Percentiles rank a stretch among this genome's conserved stretches.
These are phyloP conservation scores for Oedothorax gibbosus DNA, from an alignment of 1,140 invertebrate genomes.

Conservation along the genomic window DNA sequence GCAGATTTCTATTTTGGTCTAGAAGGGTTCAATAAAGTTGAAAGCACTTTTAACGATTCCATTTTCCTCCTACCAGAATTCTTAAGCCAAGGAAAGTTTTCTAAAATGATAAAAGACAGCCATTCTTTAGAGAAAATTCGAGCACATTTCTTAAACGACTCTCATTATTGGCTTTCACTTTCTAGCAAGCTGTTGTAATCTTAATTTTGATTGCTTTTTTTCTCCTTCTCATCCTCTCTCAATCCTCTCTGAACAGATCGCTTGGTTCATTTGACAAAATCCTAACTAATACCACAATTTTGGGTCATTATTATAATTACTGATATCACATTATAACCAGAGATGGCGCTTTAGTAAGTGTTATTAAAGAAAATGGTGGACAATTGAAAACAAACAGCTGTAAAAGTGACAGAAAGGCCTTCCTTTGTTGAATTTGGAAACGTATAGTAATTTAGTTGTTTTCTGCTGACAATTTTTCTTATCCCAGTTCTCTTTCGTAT, in stretches of 20 bases:
- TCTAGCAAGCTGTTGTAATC: slow-evolving; percentile 48
- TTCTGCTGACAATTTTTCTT: too few species aligned
- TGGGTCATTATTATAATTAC: too few species aligned
- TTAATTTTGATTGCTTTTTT: slow-evolving; percentile 49
- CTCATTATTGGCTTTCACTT: slow-evolving; percentile 53
- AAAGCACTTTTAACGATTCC: slow-evolving; percentile 14
- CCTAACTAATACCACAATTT: too few species aligned
- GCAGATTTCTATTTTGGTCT: too few species aligned
- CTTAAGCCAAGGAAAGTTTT: background rate
- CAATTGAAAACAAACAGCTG: too few species aligned
- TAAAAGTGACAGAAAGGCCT: too few species aligned
- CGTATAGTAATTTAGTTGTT: too few species aligned
- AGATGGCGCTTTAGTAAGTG: too few species aligned
- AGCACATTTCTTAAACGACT: slow-evolving; percentile 52
- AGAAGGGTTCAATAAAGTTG: slow-evolving; percentile 10
- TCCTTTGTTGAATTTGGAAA: too few species aligned
- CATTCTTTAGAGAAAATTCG: slow-evolving; percentile 33
- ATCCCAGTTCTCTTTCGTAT: too few species aligned
- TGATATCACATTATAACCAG: too few species aligned
- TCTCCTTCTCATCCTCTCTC: background rate
- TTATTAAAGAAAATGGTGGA: too few species aligned
- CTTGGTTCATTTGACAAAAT: background rate
- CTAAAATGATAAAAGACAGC: slow-evolving; percentile 35
- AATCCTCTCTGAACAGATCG: background rate
- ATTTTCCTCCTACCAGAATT: slow-evolving; percentile 24